Evolutionary conservation across 1,140 invertebrate species (phyloP).

Genomic region (Nebria ingens): DNA sequence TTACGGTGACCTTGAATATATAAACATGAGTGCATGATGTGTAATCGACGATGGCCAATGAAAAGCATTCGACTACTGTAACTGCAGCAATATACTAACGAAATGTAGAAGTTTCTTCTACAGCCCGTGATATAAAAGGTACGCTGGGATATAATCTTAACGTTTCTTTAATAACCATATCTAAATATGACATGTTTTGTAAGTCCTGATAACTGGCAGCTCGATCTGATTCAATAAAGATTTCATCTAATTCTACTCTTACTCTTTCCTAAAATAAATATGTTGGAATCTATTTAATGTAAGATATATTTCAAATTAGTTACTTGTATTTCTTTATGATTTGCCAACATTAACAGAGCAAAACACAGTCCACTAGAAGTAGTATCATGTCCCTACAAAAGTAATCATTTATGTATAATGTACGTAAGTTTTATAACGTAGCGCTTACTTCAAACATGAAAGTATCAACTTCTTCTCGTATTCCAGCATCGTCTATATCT

Average conservation of each 20-base stretch:
- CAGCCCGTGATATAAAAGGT: constrained; percentile 30
- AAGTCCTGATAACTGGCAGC: constrained; percentile 34
- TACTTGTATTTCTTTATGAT: constrained; percentile 27
- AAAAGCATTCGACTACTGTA: no score
- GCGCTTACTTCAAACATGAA: constrained; percentile 59
- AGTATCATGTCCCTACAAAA: constrained; percentile 35
- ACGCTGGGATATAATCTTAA: constrained; percentile 40
- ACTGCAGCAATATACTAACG: no score
- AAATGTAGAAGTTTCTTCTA: background rate
- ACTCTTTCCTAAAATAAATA: constrained; percentile 31
- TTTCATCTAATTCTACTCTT: constrained; percentile 37
- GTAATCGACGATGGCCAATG: no score
- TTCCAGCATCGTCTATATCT: constrained; percentile 47
- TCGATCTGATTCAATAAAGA: constrained; percentile 35
- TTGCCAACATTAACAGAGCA: constrained; percentile 31
- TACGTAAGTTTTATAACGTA: background rate
- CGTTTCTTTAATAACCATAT: constrained; percentile 37
- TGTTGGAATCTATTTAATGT: background rate
- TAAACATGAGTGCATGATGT: no score
- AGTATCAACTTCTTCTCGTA: constrained; percentile 74
- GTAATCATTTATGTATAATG: background rate
- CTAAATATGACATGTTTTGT: constrained; percentile 38
- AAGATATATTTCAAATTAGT: background rate
- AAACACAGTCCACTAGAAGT: constrained; percentile 33
- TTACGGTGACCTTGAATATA: no score